Evolutionary conservation across 2,113 vertebrate genomes (phyloP).

Genomic region (Bufo bufo): DNA sequence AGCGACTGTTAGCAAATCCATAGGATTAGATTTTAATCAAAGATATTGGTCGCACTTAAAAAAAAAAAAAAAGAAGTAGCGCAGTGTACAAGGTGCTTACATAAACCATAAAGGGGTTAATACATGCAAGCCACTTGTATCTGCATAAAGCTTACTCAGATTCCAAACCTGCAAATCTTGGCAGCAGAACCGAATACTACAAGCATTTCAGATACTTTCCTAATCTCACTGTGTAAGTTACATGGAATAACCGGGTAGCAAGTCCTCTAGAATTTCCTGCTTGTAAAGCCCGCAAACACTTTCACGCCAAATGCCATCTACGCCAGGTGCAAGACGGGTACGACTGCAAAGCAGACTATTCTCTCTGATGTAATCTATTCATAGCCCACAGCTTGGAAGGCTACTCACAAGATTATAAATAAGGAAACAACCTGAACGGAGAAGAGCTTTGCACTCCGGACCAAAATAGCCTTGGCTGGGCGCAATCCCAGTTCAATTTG

Average conservation of each 20-base stretch:
- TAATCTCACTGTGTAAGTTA: slow-evolving; percentile 22
- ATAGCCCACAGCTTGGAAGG: slow-evolving; percentile 23
- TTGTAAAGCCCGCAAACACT: neutral
- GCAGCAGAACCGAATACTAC: slow-evolving; percentile 10
- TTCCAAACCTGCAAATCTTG: slow-evolving; percentile 37
- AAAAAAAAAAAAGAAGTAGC: too few species aligned
- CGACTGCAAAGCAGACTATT: neutral
- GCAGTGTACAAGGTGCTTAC: neutral
- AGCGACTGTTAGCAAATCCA: too few species aligned
- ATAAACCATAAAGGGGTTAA: neutral
- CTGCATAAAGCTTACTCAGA: slow-evolving; percentile 1
- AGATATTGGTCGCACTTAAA: too few species aligned
- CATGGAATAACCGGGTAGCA: neutral
- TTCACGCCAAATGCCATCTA: slow-evolving; percentile 18
- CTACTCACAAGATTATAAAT: slow-evolving; percentile 37
- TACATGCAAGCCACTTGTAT: neutral
- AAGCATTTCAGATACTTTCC: slow-evolving; percentile 21
- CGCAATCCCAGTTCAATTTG: neutral
- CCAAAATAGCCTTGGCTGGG: slow-evolving; percentile 11
- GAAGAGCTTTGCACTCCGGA: slow-evolving; percentile 30
- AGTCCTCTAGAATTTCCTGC: slow-evolving; percentile 23
- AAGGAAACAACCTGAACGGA: slow-evolving; percentile 47
- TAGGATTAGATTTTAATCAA: too few species aligned
- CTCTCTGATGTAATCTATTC: slow-evolving; percentile 36
- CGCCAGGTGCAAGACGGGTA: slow-evolving; percentile 24